phyloP scores from a whole-genome alignment of 1,140 invertebrate species.

The Theocolax elegans region DNA sequence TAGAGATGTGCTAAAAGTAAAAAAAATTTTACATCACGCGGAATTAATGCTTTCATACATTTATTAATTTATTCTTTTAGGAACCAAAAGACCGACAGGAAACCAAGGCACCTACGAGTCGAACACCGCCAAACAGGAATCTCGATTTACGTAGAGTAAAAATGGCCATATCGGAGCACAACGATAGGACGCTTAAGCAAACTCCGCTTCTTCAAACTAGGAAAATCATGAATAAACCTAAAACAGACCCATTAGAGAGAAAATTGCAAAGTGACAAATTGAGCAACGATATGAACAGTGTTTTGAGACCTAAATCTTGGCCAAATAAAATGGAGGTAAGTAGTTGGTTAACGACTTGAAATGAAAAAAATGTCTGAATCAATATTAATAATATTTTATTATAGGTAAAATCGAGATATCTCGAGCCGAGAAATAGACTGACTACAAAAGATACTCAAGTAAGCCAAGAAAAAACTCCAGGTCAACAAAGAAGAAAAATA shows the following conservation, averaged over 20 bases:
- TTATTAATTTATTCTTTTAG: constrained; percentile 8
- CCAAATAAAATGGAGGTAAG: constrained; percentile 65
- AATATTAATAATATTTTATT: constrained; percentile 22
- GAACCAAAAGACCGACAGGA: constrained; percentile 50
- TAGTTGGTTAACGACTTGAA: background rate
- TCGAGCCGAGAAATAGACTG: constrained; percentile 67
- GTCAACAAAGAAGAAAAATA: constrained; percentile 59
- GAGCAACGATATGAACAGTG: constrained; percentile 43
- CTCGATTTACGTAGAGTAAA: constrained; percentile 71
- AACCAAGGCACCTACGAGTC: constrained; percentile 50
- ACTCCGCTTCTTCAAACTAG: constrained; percentile 51
- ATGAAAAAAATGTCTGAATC: background rate
- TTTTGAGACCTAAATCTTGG: constrained; percentile 64
- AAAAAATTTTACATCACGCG: too few species aligned
- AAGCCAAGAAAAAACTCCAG: constrained; percentile 55
- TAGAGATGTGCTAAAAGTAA: too few species aligned
- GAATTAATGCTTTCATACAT: too few species aligned
- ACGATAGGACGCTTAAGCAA: constrained; percentile 58
- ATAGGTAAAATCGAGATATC: constrained; percentile 70
- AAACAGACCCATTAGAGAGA: constrained; percentile 62
- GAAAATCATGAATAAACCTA: constrained; percentile 60
- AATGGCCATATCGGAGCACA: constrained; percentile 70
- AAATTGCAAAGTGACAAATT: constrained; percentile 61
- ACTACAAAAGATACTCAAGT: constrained; percentile 53
- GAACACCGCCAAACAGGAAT: constrained; percentile 58